A percentile compares a stretch with the other conserved stretches of the same genome.
Conservation (phyloP, 2,888 invertebrate genomes). For the Unio pictorum region DNA sequence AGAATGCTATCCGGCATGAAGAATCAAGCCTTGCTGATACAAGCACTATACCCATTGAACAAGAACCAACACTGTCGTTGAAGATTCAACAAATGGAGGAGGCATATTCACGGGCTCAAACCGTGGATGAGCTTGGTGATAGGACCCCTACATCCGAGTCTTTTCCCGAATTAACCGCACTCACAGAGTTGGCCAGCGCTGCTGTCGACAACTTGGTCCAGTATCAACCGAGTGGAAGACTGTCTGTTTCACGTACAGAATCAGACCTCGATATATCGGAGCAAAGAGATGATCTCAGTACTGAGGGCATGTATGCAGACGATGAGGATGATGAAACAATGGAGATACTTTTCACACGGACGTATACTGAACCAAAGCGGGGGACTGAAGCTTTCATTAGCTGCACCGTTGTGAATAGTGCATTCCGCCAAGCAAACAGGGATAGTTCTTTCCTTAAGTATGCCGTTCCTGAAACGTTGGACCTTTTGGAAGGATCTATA, state of each 20-base stretch:
- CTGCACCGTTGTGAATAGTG: constrained; percentile 37
- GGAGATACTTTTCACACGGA: constrained; percentile 51
- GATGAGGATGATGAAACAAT: constrained; percentile 59
- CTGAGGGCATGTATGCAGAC: constrained; percentile 60
- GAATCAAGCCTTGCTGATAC: too few species aligned
- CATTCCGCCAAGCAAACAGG: constrained; percentile 26
- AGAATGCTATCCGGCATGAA: too few species aligned
- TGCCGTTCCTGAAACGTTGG: constrained; percentile 42
- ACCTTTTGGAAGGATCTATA: constrained; percentile 39
- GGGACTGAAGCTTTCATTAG: constrained; percentile 44
- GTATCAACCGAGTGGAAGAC: constrained; percentile 26
- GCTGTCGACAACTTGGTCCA: constrained; percentile 21
- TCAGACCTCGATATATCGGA: constrained; percentile 63
- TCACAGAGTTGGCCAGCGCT: constrained; percentile 20
- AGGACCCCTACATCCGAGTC: constrained; percentile 37
- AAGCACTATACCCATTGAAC: too few species aligned
- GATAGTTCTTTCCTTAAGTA: constrained; percentile 22
- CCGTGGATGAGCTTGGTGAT: constrained; percentile 40
- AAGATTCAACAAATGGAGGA: too few species aligned
- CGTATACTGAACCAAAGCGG: constrained; percentile 49
- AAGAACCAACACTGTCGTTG: too few species aligned
- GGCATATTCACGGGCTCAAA: constrained; percentile 5
- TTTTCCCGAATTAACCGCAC: constrained; percentile 20
- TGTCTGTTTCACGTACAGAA: constrained; percentile 46
- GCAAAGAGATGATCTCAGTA: constrained; percentile 55